Base-by-base conservation (phyloP, 2,888 invertebrate genomes). In the Cerastis rubricosa region DNA sequence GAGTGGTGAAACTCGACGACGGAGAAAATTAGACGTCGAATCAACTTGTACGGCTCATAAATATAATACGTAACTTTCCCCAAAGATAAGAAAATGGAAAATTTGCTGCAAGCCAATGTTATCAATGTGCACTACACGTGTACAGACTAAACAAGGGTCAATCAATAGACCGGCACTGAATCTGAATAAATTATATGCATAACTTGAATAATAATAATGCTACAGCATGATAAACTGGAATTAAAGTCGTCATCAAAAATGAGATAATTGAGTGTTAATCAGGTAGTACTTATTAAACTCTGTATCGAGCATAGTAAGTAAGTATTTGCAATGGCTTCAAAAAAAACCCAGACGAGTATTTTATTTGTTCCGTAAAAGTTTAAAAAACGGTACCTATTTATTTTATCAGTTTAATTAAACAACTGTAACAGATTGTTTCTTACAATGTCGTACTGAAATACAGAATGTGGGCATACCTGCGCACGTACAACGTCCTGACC, bases 21-120 rank as follows among this genome's bases (percentile, higher is more conserved):
- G 11, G 40, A 71, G 74, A 71, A 74, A 64, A 74, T 68, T 78
- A 12, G 2, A 68, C 11, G n/a, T 61, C 64, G n/a, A 65, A 19
- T 49, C 19, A 64, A 64, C 64, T n/a, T 25, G 57, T 1, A 11
- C 57, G 12, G 17, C 49, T 57, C 63, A 25, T 78, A 25, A 63
- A 63, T 40, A 22, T 9, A 9, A n/a, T 29, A 25, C 3, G 22
- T 35, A n/a, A 40, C 19, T 70, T 22, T 76, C 25, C 17, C 25
- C 22, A 78, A 25, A 51, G 9, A 51, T 35, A 69, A 59, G 49
- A 77, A 29, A 77, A 51, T 77, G 1, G 11, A 47, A 17, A 65
- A 61, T 22, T 8, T 0, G 12, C 76, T 25, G 22, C 19, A 45
- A 17, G 35, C 17, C 22, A 47, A 14, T 4, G 25, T 57, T 22